Evolutionary conservation across 2,797 vertebrate species (phyloP).

Genomic region (Acanthurus tractus): DNA sequence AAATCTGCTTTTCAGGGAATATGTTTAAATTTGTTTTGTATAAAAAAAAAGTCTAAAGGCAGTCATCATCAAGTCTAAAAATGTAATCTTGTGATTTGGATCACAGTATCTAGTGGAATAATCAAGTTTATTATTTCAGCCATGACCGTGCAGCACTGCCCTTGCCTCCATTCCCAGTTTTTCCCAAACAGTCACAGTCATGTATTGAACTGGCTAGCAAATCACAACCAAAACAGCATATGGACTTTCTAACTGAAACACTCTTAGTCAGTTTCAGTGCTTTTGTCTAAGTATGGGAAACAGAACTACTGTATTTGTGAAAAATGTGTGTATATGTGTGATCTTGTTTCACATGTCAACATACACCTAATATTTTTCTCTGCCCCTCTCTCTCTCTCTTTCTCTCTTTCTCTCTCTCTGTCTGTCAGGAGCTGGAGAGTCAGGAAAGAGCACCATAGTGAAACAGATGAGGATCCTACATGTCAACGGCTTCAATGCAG

Average conservation of each 20-base stretch:
- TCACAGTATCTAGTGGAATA: constrained; percentile 43
- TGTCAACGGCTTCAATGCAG: constrained; percentile 99
- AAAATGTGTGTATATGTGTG: not conserved
- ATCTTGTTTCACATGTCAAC: constrained; percentile 21
- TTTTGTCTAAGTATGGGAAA: constrained; percentile 1
- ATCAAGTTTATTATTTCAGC: constrained; percentile 56
- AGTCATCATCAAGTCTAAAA: constrained; percentile 23
- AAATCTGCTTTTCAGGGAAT: not conserved
- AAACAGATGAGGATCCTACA: constrained; percentile 99
- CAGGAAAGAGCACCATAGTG: constrained; percentile 99
- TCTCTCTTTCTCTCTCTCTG: not conserved
- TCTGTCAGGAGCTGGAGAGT: constrained; percentile 94
- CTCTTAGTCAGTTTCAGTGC: not conserved
- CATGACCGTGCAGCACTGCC: constrained; percentile 46
- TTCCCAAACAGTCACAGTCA: constrained; percentile 6
- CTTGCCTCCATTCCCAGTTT: constrained; percentile 29
- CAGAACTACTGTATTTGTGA: not conserved
- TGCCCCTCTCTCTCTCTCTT: constrained; percentile 45
- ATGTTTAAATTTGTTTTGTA: constrained; percentile 1
- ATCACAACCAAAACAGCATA: not conserved
- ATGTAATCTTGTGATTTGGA: constrained; percentile 45
- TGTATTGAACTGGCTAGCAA: constrained; percentile 24
- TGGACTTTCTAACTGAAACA: not conserved
- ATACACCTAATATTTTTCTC: constrained; percentile 5
- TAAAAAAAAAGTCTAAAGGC: not conserved